Conservation (phyloP, 2,113 vertebrate genomes). For the Xiphias gladius region DNA sequence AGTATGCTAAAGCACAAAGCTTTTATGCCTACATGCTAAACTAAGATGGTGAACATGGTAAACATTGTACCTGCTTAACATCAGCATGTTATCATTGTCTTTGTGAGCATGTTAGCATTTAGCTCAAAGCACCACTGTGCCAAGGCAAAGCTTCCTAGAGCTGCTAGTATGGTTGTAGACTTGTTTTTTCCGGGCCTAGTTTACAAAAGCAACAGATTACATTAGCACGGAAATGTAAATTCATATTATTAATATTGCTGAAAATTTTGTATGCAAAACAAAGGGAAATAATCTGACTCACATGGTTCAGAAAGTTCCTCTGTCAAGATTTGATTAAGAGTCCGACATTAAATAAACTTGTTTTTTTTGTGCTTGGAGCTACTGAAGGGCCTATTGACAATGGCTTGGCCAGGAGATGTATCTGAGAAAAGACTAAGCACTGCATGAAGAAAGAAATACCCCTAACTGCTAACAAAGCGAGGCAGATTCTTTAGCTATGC, state of each 20-base stretch:
- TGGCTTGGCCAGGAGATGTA: conserved; percentile 28
- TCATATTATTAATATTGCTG: neutral
- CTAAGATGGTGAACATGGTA: too few species aligned
- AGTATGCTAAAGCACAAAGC: neutral
- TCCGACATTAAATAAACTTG: too few species aligned
- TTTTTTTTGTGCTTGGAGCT: conserved; percentile 12
- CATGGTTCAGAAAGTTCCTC: neutral
- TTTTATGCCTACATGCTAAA: neutral
- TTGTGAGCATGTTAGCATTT: neutral
- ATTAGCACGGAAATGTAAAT: neutral
- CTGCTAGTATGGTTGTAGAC: neutral
- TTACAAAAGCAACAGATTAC: neutral
- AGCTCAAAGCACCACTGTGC: neutral
- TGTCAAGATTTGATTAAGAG: neutral
- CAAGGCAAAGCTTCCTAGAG: neutral
- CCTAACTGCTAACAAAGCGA: conserved; percentile 30
- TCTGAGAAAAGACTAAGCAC: neutral
- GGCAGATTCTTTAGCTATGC: neutral
- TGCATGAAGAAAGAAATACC: conserved; percentile 1
- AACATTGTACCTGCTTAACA: neutral
- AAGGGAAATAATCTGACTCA: neutral
- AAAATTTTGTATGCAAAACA: neutral
- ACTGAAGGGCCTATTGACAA: conserved; percentile 24
- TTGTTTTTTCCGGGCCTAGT: neutral
- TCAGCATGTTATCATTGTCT: neutral